Percentiles rank a stretch among this genome's conserved stretches.
Evolutionary conservation across 1,140 invertebrate species (phyloP).

Genomic region (Diabrotica undecimpunctata): DNA sequence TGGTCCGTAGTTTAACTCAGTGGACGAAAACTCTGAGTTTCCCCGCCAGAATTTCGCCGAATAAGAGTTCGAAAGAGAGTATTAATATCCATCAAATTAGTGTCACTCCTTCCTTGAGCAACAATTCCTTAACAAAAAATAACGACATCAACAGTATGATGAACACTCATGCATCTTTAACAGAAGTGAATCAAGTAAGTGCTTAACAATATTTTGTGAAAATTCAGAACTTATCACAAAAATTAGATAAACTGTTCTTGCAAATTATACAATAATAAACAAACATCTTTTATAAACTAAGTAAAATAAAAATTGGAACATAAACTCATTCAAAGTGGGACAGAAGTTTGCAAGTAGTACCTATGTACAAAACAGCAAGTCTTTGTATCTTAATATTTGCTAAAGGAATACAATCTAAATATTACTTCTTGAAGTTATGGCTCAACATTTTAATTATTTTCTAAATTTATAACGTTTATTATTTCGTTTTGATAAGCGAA

Average conservation of each 20-base stretch:
- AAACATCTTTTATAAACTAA: not conserved
- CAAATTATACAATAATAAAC: not conserved
- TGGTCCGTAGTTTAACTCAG: slow-evolving; percentile 80
- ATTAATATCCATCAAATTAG: slow-evolving; percentile 47
- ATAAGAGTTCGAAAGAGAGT: slow-evolving; percentile 67
- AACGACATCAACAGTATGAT: slow-evolving; percentile 44
- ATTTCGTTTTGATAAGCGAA: no score
- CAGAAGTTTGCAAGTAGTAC: no score
- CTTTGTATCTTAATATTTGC: no score
- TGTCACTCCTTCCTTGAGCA: slow-evolving; percentile 43
- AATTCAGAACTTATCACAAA: not conserved
- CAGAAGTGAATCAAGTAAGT: slow-evolving; percentile 46
- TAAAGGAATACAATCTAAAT: no score
- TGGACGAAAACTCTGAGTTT: slow-evolving; percentile 86
- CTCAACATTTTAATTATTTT: no score
- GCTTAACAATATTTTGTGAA: not conserved
- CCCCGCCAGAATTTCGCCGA: slow-evolving; percentile 73
- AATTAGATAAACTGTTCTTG: no score
- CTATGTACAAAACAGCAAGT: no score
- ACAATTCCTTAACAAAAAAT: slow-evolving; percentile 40
- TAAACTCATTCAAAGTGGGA: not conserved
- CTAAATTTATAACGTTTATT: no score
- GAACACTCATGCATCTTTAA: slow-evolving; percentile 40
- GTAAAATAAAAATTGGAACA: not conserved
- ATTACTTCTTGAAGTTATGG: no score